Evolutionary conservation across 2,797 vertebrate genomes (phyloP), one percentile per base, ranked within the genome.

Genomic region (Phaenicophaeus curvirostris): DNA sequence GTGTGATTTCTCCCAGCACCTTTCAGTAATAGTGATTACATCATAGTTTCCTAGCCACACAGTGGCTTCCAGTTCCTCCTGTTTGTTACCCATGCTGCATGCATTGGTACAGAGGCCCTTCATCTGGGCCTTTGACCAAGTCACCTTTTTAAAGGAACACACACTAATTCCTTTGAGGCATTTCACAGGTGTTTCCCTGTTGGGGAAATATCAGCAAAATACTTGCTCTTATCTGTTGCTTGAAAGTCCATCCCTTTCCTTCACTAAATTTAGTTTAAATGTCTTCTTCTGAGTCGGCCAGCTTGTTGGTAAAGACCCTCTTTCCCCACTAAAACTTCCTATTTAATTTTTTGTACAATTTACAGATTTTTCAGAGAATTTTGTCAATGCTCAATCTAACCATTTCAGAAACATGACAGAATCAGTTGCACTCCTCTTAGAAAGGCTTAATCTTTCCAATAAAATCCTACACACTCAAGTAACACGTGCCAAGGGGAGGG

Each of bases 121-220:
- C 18, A 46, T 10, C 13, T 35, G 25, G 41, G 54, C 14, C 9
- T 6, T n/a, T 1, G 2, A 48, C n/a, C 7, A 1, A 31, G 20
- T 59, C 25, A 59, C 9, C 18, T 39, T 75, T 37, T 25, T 59
- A 39, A 33, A 39, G 33, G 15, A 31, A 25, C 7, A 31, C 8
- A 48, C 15, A 8, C 9, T 50, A 48, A 61, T 17, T 61, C 55
- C 16, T 16, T 48, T 24, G 27, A 48, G 12, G 9, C 7, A 46
- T 58, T 27, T 69, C 25, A 9, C 48, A 39, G 11, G 5, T 37
- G 24, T 69, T 53, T 58, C 20, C 44, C 16, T 31, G 13, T 39
- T 39, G 15, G 15, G 24, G 37, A 48, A 13, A 61, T 5, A 39
- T 31, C 9, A 75, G 44, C 44, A 10, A 21, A 50, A 3, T 12